A percentile compares a stretch with the other conserved stretches of the same genome.
These are phyloP conservation scores for Drepana arcuata DNA, from an alignment of 1,140 invertebrate genomes.

Conservation along the genomic window DNA sequence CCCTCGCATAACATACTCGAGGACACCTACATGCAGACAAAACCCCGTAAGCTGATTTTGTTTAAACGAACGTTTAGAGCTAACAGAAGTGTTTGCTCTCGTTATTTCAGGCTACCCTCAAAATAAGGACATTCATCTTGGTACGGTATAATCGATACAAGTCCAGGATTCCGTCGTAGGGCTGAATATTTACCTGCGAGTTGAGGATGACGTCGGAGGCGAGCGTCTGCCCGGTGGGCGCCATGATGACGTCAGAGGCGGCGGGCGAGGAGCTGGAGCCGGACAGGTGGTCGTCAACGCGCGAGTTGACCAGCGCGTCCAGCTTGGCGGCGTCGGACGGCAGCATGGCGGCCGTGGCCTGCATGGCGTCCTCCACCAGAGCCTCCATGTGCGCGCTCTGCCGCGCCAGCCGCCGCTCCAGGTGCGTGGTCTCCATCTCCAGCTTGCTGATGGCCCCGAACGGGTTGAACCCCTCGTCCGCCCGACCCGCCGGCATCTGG, in stretches of 20 bases:
- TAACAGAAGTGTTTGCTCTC: too few species aligned
- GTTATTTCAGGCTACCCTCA: too few species aligned
- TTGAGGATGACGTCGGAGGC: slow-evolving; percentile 73
- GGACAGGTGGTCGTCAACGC: slow-evolving; percentile 73
- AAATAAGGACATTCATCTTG: too few species aligned
- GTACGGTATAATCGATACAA: too few species aligned
- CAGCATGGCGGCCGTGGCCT: slow-evolving; percentile 64
- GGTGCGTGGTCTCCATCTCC: slow-evolving; percentile 48
- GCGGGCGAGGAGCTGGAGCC: slow-evolving; percentile 53
- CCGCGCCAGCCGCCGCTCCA: slow-evolving; percentile 64
- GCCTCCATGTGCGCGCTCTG: slow-evolving; percentile 66
- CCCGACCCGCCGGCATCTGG: slow-evolving; percentile 27
- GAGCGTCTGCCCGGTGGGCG: slow-evolving; percentile 28
- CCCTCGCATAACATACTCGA: slow-evolving; percentile 71
- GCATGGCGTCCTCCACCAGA: slow-evolving; percentile 64
- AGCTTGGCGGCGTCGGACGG: slow-evolving; percentile 71
- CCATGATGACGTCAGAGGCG: slow-evolving; percentile 71
- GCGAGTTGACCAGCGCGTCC: slow-evolving; percentile 77
- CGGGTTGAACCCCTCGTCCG: slow-evolving; percentile 37
- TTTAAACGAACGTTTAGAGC: too few species aligned
- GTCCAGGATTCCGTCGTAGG: too few species aligned
- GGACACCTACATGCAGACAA: too few species aligned
- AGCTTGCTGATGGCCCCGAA: slow-evolving; percentile 52
- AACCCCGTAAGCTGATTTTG: too few species aligned
- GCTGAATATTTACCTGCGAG: too few species aligned